phyloP scores from a whole-genome alignment of 2,797 vertebrate genomes.

The Syndactyla subalaris region DNA sequence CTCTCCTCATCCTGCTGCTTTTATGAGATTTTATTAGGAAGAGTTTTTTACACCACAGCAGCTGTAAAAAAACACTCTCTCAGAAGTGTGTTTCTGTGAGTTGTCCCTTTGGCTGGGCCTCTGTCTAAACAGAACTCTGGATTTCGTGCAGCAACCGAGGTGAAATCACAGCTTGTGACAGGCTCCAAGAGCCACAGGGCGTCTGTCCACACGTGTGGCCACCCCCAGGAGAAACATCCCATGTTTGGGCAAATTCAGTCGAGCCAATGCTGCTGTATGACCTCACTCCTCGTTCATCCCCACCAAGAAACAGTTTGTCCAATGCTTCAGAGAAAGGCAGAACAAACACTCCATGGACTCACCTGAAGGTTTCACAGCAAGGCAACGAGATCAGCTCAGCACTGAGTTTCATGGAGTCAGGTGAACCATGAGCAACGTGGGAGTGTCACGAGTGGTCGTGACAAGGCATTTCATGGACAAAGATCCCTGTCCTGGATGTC shows the following conservation, averaged over 20 bases:
- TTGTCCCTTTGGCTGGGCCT: conserved; percentile 12
- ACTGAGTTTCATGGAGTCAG: neutral
- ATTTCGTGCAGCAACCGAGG: neutral
- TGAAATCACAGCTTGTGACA: conserved; percentile 41
- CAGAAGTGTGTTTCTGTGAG: neutral
- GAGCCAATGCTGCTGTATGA: conserved; percentile 38
- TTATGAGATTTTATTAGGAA: neutral
- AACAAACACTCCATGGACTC: neutral
- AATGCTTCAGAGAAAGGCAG: neutral
- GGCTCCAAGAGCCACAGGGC: conserved; percentile 24
- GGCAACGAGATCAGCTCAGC: neutral
- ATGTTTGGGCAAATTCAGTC: conserved; percentile 45
- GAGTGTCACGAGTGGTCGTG: neutral
- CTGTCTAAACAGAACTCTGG: conserved; percentile 43
- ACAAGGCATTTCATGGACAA: neutral
- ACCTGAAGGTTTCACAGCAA: neutral
- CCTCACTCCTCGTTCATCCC: conserved; percentile 46
- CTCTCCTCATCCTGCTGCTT: neutral
- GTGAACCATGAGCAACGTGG: neutral
- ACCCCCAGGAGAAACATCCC: conserved; percentile 10
- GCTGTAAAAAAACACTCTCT: neutral
- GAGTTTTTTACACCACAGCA: neutral
- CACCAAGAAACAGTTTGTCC: conserved; percentile 23
- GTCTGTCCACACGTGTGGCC: conserved; percentile 30
- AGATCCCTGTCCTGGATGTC: neutral